Evolutionary conservation across 2,888 invertebrate genomes (phyloP), one percentile per base, ranked within the genome.

Genomic region (Fissipunctia ypsillon): DNA sequence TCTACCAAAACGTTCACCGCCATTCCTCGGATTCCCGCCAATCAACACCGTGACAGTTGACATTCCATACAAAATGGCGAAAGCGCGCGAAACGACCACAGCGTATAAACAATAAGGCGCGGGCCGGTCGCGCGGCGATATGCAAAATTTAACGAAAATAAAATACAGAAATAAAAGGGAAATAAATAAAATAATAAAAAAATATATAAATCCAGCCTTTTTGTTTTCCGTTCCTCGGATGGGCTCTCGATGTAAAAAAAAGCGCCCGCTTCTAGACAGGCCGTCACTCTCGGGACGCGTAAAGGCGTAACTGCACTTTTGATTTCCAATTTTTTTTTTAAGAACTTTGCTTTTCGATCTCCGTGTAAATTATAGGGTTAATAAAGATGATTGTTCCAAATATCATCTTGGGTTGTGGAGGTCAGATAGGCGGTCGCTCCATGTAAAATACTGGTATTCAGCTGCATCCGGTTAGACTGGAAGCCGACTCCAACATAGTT

Each of bases 261-360:
- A 95, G 94, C 94, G 94, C 94, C 95, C 96, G 96, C 94, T 95
- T 95, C 95, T 95, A 96, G 96, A 96, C 96, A 94, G 95, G 88
- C 91, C 91, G 93, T 91, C 92, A 92, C 90, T 85, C 81, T 81
- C 88, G 80, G 73, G 71, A 22, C 10, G 82, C 19, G 89, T 56
- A 91, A 87, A 43, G 85, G 69, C 54, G 91, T 75, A 89, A 81
- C 85, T 93, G 94, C 85, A 70, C 82, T 84, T 90, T 88, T 84
- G 74, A 81, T 73, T 75, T 80, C 41, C 43, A 56, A 14, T 25
- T 72, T 66, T 57, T 19, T 48, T 28, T 69, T 78, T 56, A 35
- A 25, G 7, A 12, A 25, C 1, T 7, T 41, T 48, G n/a, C 61
- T 43, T n/a, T 35, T 52, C 22, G 19, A n/a, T 6, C 19, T 41